Percentiles rank a stretch among this genome's conserved stretches.
These are phyloP conservation scores for Trilocha varians DNA, from an alignment of 2,888 invertebrate genomes.

Conservation along the genomic window DNA sequence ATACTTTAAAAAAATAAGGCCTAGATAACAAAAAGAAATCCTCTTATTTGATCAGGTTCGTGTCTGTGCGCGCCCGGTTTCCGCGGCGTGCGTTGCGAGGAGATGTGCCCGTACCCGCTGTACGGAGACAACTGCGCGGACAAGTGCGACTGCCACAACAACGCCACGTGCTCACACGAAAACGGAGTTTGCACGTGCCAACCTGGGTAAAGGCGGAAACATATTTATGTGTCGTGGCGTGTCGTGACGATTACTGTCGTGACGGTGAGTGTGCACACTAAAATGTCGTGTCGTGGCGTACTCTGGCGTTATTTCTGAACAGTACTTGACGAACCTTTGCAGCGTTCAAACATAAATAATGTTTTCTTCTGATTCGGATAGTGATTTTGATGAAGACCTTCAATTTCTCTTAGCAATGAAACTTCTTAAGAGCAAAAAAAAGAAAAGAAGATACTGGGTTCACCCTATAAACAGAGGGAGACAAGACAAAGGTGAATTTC, in stretches of 20 bases:
- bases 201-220: conserved; percentile 64
- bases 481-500: no score
- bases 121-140: conserved; percentile 88
- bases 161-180: conserved; percentile 84
- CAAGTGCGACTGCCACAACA: conserved; percentile 84
- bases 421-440: no score
- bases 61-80: conserved; percentile 90
- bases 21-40: neutral
- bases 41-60: conserved; percentile 46
- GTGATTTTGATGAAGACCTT: no score
- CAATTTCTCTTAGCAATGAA: no score
- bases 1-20: neutral
- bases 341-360: no score
- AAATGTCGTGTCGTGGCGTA: no score
- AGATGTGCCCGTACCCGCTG: conserved; percentile 78
- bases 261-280: no score
- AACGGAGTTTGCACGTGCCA: conserved; percentile 86
- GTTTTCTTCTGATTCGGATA: no score
- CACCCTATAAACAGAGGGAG: no score
- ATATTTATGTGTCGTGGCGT: neutral
- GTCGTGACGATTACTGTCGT: neutral
- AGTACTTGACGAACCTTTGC: no score
- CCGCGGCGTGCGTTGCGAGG: conserved; percentile 81
- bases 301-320: no score
- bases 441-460: no score